Base-by-base conservation (phyloP, 2,888 invertebrate species). In the Cremastinae sp. region DNA sequence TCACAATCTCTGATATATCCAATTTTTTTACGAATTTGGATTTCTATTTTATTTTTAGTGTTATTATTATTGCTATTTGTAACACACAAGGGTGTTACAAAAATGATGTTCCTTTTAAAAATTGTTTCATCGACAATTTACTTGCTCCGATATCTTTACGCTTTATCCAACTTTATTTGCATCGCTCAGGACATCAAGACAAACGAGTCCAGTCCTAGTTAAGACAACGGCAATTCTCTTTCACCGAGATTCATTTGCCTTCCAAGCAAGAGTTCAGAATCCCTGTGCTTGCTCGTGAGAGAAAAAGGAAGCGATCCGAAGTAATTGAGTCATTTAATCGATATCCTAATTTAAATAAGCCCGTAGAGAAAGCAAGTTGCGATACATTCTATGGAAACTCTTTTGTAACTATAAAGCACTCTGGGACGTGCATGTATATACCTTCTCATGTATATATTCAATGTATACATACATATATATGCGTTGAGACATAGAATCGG, bases 261-360 rank as follows among this genome's bases (percentile, higher is more conserved):
- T 18, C 61, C 45, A 55, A 66, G 70, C 66, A 56, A 47, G 56
- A 56, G 49, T 64, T 41, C 53, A 39, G 45, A 58, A 51, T 70
- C 16, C 41, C 47, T 41, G 41, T 37, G 28, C 39, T 37, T 39
- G 59, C 53, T 47, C 12, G 49, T 43, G 65, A 61, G 53, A 47
- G 58, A 73, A 69, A 68, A 61, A 59, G 41, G 62, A 58, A 43
- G 12, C 53, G 56, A 35, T 70, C 68, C 58, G 20, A 55, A 70
- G 71, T 64, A 77, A 81, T 80, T 75, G 79, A 79, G 78, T 66
- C 61, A 78, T 79, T 78, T 81, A 80, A 79, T 79, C 79, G 80
- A 78, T 78, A 74, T 69, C 73, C 79, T 79, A 80, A 80, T 80
- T 80, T 80, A 80, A 71, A 62, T n/a, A n/a, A n/a, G 61, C 47